phyloP scores from a whole-genome alignment of 92 coral and sea anemone genomes.

The Desmophyllum pertusum region DNA sequence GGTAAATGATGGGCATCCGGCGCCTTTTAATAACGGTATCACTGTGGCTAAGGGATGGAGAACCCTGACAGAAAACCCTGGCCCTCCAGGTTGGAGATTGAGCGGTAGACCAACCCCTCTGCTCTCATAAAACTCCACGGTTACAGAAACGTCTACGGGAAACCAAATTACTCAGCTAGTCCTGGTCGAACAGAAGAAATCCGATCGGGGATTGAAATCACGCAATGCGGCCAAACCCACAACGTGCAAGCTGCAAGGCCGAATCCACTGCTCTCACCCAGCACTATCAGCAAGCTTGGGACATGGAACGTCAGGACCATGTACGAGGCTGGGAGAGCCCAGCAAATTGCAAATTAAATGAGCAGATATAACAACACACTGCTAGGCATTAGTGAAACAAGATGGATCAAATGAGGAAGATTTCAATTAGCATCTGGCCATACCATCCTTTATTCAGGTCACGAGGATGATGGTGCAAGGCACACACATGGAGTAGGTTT shows the following conservation, averaged over 20 bases:
- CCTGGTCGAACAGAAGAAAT: background rate
- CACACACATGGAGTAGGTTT: too few relatives aligned
- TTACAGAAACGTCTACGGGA: background rate
- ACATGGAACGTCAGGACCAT: conserved; percentile 13
- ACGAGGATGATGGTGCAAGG: too few relatives aligned
- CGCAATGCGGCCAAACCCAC: conserved; percentile 21
- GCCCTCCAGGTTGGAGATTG: too few relatives aligned
- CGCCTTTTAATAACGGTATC: conserved; percentile 26
- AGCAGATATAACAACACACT: background rate
- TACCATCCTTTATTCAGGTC: background rate
- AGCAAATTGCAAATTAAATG: too few relatives aligned
- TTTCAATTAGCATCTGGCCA: background rate
- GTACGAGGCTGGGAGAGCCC: too few relatives aligned
- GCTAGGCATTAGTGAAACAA: background rate
- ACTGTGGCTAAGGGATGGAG: conserved; percentile 22
- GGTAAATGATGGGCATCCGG: conserved; percentile 23
- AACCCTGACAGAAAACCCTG: too few relatives aligned
- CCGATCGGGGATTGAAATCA: conserved; percentile 13
- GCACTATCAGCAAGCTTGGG: conserved; percentile 6
- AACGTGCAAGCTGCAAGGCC: conserved; percentile 18
- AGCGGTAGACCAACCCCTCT: too few relatives aligned
- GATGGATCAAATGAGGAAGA: background rate
- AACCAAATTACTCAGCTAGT: background rate
- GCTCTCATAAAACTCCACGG: background rate
- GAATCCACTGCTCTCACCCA: conserved; percentile 34